A percentile compares a stretch with the other conserved stretches of the same genome.
Evolutionary conservation across 2,113 vertebrate species (phyloP).

Genomic region (Willisornis vidua): DNA sequence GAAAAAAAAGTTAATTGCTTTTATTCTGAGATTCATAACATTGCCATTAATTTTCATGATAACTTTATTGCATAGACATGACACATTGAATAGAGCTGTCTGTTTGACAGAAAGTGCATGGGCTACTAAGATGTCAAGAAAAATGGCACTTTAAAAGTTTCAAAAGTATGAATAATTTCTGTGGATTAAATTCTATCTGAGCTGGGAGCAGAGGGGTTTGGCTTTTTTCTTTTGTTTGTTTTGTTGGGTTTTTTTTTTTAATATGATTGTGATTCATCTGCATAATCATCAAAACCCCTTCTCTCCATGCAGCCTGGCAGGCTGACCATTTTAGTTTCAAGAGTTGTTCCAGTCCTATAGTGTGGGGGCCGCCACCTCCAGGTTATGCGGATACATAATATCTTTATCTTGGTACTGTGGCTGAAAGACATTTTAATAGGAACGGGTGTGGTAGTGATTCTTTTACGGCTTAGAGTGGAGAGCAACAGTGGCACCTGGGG

Average conservation of each 20-base stretch:
- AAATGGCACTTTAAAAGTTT: neutral
- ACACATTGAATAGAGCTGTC: neutral
- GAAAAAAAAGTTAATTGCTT: conserved; percentile 39
- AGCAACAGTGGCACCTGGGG: neutral
- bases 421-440: neutral
- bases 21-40: neutral
- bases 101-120: neutral
- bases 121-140: neutral
- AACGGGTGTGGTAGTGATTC: neutral
- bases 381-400: neutral
- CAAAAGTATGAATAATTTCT: neutral
- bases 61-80: neutral
- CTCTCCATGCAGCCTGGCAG: neutral
- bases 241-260: neutral
- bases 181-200: neutral
- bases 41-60: conserved; percentile 16
- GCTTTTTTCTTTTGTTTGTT: too few species aligned
- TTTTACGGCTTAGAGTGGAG: neutral
- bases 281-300: neutral
- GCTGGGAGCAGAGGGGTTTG: neutral
- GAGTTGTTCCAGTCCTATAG: neutral
- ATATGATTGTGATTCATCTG: neutral
- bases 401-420: neutral
- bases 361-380: fast-evolving
- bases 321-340: neutral